Evolutionary conservation across 2,888 invertebrate genomes (phyloP).

Genomic region (Zonitis immaculata): DNA sequence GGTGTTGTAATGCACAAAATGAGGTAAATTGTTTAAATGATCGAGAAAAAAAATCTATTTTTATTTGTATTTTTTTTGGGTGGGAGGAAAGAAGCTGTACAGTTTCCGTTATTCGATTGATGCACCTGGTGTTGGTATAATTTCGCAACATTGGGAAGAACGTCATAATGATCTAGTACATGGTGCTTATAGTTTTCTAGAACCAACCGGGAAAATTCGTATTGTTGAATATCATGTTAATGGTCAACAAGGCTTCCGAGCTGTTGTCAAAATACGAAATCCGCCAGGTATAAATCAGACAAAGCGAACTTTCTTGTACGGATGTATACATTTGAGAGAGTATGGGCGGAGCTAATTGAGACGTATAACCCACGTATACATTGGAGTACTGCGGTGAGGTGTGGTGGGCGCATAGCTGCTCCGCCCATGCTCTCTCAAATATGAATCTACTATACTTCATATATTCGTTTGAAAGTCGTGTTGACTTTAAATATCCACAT

Average conservation of each 20-base stretch:
- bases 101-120: constrained; percentile 41
- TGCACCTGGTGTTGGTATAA: constrained; percentile 28
- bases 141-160: constrained; percentile 43
- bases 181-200: constrained; percentile 61
- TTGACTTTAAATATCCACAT: no score
- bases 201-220: constrained; percentile 60
- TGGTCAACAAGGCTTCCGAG: constrained; percentile 53
- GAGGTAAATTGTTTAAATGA: constrained; percentile 28
- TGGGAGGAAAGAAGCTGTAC: constrained; percentile 39
- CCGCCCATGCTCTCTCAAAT: no score
- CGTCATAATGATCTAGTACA: constrained; percentile 34
- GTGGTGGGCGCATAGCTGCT: no score
- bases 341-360: no score
- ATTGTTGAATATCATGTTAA: constrained; percentile 58
- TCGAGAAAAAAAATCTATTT: no score
- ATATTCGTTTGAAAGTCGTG: no score
- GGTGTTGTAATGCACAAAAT: constrained; percentile 26
- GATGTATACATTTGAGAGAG: no score
- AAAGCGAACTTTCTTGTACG: no score
- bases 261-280: constrained; percentile 51
- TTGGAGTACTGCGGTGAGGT: no score
- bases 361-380: no score
- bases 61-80: no score
- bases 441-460: no score
- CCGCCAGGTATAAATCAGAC: constrained; percentile 45